Conservation (phyloP, 1,140 invertebrate species). For the Aporrectodea caliginosa region DNA sequence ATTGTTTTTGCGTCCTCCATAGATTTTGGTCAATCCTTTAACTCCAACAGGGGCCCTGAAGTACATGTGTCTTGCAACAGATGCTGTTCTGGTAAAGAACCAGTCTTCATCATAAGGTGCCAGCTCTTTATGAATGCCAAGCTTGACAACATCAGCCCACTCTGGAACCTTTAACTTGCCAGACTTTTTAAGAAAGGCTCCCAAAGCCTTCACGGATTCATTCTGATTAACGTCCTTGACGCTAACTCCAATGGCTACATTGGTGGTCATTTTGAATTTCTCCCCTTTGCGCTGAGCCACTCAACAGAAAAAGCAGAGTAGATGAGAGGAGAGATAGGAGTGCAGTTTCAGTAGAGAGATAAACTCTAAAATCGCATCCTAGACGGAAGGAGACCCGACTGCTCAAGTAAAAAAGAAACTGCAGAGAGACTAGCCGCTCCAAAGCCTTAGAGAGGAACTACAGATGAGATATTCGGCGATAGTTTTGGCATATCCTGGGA, state of each 20-base stretch:
- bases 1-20: slow-evolving; percentile 90
- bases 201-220: slow-evolving; percentile 89
- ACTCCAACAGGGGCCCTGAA: slow-evolving; percentile 90
- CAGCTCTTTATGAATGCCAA: slow-evolving; percentile 88
- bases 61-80: slow-evolving; percentile 89
- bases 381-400: no score
- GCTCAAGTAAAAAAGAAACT: no score
- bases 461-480: no score
- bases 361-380: no score
- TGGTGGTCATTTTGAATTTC: no score
- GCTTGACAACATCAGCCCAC: slow-evolving; percentile 94
- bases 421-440: no score
- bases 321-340: no score
- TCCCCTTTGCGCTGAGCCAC: no score
- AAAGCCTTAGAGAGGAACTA: no score
- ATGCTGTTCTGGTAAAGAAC: slow-evolving; percentile 91
- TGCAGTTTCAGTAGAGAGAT: no score
- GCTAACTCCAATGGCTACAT: slow-evolving; percentile 64
- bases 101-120: slow-evolving; percentile 97
- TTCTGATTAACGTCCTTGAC: slow-evolving; percentile 99
- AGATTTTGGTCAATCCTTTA: slow-evolving; percentile 91
- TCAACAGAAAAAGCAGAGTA: no score
- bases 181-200: slow-evolving; percentile 95
- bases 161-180: slow-evolving; percentile 97
- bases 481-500: no score